These are phyloP conservation scores for Corythaeola cristata DNA, from an alignment of 2,113 vertebrate genomes.

Conservation along the genomic window DNA sequence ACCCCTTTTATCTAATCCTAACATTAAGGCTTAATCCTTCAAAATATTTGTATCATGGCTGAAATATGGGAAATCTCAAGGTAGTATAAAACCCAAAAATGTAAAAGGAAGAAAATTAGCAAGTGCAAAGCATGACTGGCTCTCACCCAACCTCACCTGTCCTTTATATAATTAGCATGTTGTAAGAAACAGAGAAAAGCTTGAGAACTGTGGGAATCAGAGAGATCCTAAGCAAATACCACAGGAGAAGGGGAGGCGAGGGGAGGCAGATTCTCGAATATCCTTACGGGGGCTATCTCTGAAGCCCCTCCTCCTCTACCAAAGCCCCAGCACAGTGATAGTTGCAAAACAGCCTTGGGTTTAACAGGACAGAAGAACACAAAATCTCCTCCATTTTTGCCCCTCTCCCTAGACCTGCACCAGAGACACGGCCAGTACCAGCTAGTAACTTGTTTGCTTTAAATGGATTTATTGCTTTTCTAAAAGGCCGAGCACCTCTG, in stretches of 20 bases:
- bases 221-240: not conserved
- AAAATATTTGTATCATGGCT: not conserved
- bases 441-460: not conserved
- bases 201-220: not conserved
- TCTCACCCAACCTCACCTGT: not conserved
- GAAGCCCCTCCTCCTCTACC: too few species aligned
- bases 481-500: not conserved
- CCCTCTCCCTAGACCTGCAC: not conserved
- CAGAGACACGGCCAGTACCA: not conserved
- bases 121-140: not conserved
- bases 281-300: too few species aligned
- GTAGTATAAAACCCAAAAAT: not conserved
- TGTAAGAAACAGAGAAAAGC: not conserved
- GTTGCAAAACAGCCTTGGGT: not conserved
- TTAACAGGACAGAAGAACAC: not conserved
- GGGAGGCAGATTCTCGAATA: too few species aligned
- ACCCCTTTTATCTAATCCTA: not conserved
- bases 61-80: not conserved
- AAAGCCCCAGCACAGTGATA: too few species aligned
- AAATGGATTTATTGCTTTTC: not conserved
- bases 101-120: not conserved
- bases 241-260: too few species aligned
- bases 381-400: not conserved
- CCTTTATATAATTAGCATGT: not conserved
- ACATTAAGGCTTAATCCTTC: not conserved